These are phyloP conservation scores for Borostomias antarcticus DNA, from an alignment of 2,797 vertebrate genomes.

Conservation along the genomic window DNA sequence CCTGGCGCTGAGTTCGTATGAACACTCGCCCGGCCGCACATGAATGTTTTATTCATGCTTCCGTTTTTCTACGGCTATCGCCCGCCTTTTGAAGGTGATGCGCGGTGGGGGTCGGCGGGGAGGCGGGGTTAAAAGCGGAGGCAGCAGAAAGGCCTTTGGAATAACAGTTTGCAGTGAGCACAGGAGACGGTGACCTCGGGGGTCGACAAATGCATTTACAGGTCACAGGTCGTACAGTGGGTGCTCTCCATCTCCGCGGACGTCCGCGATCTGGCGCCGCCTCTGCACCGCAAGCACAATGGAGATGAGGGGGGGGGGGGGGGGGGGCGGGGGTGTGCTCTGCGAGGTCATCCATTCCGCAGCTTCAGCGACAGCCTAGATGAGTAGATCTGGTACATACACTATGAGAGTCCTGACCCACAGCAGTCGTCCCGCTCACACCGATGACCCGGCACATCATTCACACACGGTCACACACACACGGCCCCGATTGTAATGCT, in stretches of 20 bases:
- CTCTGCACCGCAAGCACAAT: constrained; percentile 34
- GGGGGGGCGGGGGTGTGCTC: not conserved
- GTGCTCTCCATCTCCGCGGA: constrained; percentile 16
- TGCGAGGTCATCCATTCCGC: constrained; percentile 30
- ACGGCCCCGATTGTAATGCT: not conserved
- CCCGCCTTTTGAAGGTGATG: not conserved
- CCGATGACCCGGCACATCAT: constrained; percentile 25
- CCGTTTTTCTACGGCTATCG: not conserved
- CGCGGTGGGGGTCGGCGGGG: not conserved
- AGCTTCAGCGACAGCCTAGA: constrained; percentile 1
- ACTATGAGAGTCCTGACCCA: constrained; percentile 33
- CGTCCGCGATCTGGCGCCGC: constrained; percentile 37
- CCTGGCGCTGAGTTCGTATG: not conserved
- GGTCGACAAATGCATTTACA: constrained; percentile 34
- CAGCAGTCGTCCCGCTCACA: constrained; percentile 11
- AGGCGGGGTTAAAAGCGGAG: not conserved
- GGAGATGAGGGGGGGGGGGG: constrained; percentile 23
- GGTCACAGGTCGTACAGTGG: no score
- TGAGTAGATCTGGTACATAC: constrained; percentile 20
- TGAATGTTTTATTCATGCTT: constrained; percentile 13
- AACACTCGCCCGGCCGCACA: not conserved
- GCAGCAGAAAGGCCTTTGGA: constrained; percentile 21
- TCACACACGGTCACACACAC: constrained; percentile 8
- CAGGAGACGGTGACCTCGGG: constrained; percentile 14
- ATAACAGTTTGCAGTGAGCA: constrained; percentile 23